Evolutionary conservation across 2,797 vertebrate species (phyloP).

Genomic region (Dryobates pubescens): DNA sequence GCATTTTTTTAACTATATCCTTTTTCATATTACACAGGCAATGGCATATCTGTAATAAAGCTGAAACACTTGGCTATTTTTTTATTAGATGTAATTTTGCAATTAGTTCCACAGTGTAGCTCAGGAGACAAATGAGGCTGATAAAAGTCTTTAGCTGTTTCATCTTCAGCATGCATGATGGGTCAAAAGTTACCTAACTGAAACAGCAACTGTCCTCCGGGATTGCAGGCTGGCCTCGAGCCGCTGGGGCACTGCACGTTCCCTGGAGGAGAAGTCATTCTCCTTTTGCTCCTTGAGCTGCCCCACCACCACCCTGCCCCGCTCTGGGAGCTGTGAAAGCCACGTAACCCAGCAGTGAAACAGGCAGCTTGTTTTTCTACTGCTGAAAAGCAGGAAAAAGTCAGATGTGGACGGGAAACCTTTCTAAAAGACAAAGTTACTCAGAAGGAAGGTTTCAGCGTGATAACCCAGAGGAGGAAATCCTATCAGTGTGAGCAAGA

Average conservation of each 20-base stretch:
- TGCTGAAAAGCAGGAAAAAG: slow-evolving; percentile 46
- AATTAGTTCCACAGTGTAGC: slow-evolving; percentile 25
- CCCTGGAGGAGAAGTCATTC: background rate
- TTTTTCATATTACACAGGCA: background rate
- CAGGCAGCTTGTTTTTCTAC: background rate
- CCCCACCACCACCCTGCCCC: background rate
- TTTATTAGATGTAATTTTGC: slow-evolving; percentile 11
- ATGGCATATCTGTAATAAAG: background rate
- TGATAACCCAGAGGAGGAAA: slow-evolving; percentile 29
- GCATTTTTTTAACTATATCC: background rate
- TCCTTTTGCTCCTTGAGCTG: background rate
- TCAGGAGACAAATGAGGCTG: background rate
- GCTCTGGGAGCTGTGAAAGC: background rate
- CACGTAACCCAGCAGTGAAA: background rate
- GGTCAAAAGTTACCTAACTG: background rate
- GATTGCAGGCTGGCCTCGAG: rapidly evolving
- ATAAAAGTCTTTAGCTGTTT: background rate
- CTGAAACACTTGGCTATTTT: background rate
- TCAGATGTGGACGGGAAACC: background rate
- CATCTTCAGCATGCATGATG: background rate
- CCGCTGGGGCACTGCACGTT: background rate
- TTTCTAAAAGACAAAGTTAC: slow-evolving; percentile 14
- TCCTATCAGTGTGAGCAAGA: slow-evolving; percentile 56
- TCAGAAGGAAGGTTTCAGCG: background rate
- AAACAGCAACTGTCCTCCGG: background rate